A percentile compares a stretch with the other conserved stretches of the same genome.
Evolutionary conservation across 2,888 invertebrate species (phyloP).

Genomic region (Carcina quercana): DNA sequence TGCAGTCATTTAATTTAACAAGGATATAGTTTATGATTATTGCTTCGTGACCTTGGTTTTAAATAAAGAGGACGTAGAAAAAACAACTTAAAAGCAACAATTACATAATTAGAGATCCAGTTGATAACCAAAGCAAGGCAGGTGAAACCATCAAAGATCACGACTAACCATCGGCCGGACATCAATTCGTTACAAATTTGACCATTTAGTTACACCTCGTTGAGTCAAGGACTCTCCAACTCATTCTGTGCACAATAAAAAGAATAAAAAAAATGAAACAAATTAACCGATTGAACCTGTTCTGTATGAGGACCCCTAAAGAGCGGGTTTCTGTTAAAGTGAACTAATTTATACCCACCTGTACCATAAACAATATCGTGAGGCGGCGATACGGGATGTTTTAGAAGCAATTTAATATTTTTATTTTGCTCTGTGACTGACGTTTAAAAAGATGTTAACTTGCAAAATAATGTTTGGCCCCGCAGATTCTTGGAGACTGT

Average conservation of each 20-base stretch:
- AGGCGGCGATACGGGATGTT: conserved; percentile 36
- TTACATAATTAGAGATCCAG: conserved; percentile 60
- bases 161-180: conserved; percentile 48
- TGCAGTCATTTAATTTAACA: neutral
- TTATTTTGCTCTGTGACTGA: conserved; percentile 25
- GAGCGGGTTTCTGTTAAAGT: conserved; percentile 59
- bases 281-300: conserved; percentile 69
- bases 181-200: conserved; percentile 69
- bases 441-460: conserved; percentile 41
- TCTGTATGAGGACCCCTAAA: conserved; percentile 60
- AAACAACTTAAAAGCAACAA: conserved; percentile 37
- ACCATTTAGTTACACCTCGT: conserved; percentile 72
- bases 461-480: conserved; percentile 36
- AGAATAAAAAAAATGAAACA: conserved; percentile 52
- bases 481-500: conserved; percentile 36
- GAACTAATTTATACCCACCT: conserved; percentile 68
- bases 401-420: conserved; percentile 41
- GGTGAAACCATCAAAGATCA: conserved; percentile 58
- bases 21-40: conserved; percentile 4
- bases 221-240: conserved; percentile 67
- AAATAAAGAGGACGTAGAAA: conserved; percentile 14
- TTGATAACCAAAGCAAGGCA: conserved; percentile 56
- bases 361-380: conserved; percentile 63
- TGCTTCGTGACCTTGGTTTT: conserved; percentile 10
- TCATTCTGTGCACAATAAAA: conserved; percentile 59